A percentile compares a stretch with the other conserved stretches of the same genome.
phyloP scores from a whole-genome alignment of 2,888 invertebrate genomes.

The Teleogryllus oceanicus region DNA sequence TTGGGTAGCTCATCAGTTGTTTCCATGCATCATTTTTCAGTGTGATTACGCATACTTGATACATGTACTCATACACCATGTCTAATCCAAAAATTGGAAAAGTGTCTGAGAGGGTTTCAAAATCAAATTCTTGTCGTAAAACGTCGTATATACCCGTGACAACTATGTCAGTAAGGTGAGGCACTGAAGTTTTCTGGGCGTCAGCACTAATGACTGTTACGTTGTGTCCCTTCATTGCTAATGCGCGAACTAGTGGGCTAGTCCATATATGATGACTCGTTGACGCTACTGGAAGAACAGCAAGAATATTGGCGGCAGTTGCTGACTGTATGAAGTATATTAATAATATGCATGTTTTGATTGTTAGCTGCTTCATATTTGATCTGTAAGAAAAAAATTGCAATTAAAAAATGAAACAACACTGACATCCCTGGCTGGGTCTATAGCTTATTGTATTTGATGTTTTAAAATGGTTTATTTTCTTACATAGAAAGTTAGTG shows the following conservation, averaged over 20 bases:
- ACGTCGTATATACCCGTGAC: conserved; percentile 26
- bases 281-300: conserved; percentile 20
- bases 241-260: conserved; percentile 19
- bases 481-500: too few relatives aligned
- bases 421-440: too few relatives aligned
- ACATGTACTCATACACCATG: conserved; percentile 21
- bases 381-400: too few relatives aligned
- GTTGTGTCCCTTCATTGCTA: conserved; percentile 25
- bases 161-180: conserved; percentile 24
- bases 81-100: neutral
- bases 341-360: too few relatives aligned
- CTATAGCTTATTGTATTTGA: too few relatives aligned
- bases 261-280: conserved; percentile 30
- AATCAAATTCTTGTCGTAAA: neutral
- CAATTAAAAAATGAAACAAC: too few relatives aligned
- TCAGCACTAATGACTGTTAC: conserved; percentile 34
- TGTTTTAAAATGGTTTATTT: too few relatives aligned
- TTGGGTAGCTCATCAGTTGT: conserved; percentile 20
- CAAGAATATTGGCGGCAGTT: conserved; percentile 24
- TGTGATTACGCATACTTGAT: neutral
- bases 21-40: neutral
- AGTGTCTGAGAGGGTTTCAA: conserved; percentile 38
- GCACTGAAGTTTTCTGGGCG: conserved; percentile 21
- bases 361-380: too few relatives aligned
- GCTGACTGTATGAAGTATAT: too few relatives aligned